Evolutionary conservation across 1,140 invertebrate species (phyloP).

Genomic region (Drosophila bocqueti): DNA sequence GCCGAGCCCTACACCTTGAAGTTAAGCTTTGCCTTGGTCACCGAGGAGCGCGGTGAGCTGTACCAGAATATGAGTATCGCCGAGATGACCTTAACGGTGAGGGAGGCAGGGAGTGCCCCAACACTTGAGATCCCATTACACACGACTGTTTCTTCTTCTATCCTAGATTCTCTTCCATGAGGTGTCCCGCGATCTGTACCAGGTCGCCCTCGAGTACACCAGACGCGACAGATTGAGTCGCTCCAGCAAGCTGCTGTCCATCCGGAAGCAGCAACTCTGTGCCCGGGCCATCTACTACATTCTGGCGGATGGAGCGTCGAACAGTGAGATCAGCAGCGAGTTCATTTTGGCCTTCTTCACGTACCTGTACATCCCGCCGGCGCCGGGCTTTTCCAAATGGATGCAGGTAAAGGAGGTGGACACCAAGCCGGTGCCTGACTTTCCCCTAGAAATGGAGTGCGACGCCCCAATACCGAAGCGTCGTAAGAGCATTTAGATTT

Average conservation of each 20-base stretch:
- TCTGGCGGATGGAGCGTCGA: not conserved
- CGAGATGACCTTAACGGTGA: constrained; percentile 38
- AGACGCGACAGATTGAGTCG: not conserved
- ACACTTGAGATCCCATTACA: not conserved
- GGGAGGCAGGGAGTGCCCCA: not conserved
- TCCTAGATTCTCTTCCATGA: constrained; percentile 41
- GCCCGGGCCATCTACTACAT: constrained; percentile 23
- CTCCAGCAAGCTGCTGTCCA: not conserved
- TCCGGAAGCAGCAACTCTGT: constrained; percentile 34
- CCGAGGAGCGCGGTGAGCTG: constrained; percentile 12
- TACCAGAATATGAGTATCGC: constrained; percentile 16
- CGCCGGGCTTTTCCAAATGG: not conserved
- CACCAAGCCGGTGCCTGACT: not conserved
- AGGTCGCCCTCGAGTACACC: not conserved
- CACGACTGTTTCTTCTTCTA: too few relatives aligned
- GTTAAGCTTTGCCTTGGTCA: constrained; percentile 44
- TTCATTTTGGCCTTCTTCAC: constrained; percentile 20
- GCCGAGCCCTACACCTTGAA: constrained; percentile 39
- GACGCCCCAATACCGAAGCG: not conserved
- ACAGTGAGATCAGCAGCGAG: constrained; percentile 5
- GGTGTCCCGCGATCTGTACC: constrained; percentile 27
- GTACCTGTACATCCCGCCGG: not conserved
- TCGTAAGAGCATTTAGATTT: constrained; percentile 6
- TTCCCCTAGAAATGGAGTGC: not conserved
- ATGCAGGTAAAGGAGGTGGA: not conserved